These are phyloP conservation scores for Lasioglossum villosulum DNA, from an alignment of 2,888 invertebrate genomes.

Conservation along the genomic window DNA sequence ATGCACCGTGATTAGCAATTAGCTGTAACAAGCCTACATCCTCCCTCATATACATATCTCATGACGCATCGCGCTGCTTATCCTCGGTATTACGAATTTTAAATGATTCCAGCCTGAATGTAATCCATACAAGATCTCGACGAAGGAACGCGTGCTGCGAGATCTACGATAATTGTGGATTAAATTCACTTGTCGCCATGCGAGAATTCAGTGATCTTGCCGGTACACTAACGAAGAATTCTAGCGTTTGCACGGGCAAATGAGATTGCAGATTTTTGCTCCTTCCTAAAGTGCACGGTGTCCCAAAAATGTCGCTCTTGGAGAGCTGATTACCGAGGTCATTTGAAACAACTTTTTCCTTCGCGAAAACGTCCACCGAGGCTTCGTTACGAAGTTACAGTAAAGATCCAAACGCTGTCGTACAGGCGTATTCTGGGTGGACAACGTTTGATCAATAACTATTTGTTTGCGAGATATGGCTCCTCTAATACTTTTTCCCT, in stretches of 20 bases:
- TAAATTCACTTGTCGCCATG: neutral
- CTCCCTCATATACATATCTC: conserved; percentile 57
- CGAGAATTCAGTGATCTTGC: neutral
- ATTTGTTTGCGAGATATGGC: no score
- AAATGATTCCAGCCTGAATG: conserved; percentile 15
- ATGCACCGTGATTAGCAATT: conserved; percentile 71
- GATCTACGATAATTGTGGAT: neutral
- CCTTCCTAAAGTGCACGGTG: neutral
- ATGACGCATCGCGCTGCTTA: conserved; percentile 23
- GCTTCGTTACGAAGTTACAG: no score
- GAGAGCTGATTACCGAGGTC: no score
- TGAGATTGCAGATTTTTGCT: neutral
- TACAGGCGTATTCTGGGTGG: no score
- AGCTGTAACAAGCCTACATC: conserved; percentile 68
- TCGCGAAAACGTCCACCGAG: no score
- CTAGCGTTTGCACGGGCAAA: neutral
- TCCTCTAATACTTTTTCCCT: no score
- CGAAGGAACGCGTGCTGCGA: neutral
- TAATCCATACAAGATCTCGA: neutral
- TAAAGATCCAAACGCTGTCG: no score
- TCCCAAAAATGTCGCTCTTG: no score
- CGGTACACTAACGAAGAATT: neutral
- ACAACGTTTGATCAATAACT: no score
- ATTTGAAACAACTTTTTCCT: no score
- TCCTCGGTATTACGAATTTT: conserved; percentile 32